Evolutionary conservation across 2,113 vertebrate genomes (phyloP).

Genomic region (Ginglymostoma cirratum): DNA sequence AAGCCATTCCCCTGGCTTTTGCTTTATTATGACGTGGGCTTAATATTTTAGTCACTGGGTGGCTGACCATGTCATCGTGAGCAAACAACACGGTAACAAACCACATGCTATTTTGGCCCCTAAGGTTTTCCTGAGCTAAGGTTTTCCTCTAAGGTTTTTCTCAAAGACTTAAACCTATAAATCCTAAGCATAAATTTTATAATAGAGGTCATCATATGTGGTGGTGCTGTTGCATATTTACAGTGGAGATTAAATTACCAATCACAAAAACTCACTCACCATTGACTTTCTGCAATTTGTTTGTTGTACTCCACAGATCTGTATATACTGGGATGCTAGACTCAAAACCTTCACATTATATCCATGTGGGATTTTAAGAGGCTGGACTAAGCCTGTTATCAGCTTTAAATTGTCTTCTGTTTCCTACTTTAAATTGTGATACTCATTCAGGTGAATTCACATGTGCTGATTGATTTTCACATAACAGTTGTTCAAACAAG

Average conservation of each 20-base stretch:
- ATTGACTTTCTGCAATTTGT: neutral
- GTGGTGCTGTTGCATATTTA: neutral
- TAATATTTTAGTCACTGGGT: too few relatives aligned
- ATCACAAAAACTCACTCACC: neutral
- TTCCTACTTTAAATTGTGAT: neutral
- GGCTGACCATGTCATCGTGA: neutral
- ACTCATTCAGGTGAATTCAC: neutral
- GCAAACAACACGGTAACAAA: neutral
- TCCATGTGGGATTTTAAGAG: neutral
- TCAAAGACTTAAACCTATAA: neutral
- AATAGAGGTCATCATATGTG: neutral
- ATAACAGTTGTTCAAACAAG: neutral
- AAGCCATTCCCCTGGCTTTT: neutral
- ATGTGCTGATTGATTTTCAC: slow-evolving; percentile 14
- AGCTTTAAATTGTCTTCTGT: neutral
- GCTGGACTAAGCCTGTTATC: neutral
- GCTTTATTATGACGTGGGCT: neutral
- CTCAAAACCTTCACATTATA: neutral
- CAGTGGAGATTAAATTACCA: neutral
- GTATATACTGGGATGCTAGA: neutral
- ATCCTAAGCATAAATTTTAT: neutral
- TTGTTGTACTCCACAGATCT: neutral
- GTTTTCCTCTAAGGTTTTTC: too few relatives aligned
- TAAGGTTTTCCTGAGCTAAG: neutral
- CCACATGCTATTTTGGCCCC: neutral